Conservation (phyloP, 2,113 vertebrate species). For the Neofelis nebulosa region DNA sequence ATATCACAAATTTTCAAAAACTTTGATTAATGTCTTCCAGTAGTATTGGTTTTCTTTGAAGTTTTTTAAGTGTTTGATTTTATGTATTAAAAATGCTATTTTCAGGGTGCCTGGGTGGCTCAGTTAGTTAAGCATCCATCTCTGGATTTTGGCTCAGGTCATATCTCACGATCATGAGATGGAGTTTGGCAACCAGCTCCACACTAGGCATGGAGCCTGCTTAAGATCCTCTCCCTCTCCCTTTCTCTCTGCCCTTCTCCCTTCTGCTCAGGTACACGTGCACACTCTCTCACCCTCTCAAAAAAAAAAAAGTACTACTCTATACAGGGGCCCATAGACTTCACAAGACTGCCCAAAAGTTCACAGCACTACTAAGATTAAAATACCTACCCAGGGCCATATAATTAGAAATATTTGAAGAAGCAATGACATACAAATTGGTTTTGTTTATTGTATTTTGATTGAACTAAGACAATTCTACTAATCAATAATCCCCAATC, state of each 20-base stretch:
- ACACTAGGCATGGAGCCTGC: neutral
- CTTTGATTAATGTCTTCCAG: neutral
- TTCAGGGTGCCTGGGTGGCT: neutral
- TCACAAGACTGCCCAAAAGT: neutral
- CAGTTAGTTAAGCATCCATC: neutral
- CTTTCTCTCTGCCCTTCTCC: too few species aligned
- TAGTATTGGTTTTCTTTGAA: neutral
- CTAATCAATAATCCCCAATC: neutral
- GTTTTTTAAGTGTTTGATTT: slow-evolving; percentile 8
- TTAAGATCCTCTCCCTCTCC: neutral
- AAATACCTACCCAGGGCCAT: neutral
- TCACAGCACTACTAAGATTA: neutral
- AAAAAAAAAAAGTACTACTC: neutral
- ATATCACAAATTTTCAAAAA: neutral
- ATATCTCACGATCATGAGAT: neutral
- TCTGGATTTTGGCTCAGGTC: neutral
- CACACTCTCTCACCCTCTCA: neutral
- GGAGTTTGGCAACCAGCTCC: neutral
- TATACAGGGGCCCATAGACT: neutral
- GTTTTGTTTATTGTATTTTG: neutral
- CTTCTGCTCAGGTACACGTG: too few species aligned
- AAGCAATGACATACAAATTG: neutral
- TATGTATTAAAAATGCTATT: neutral
- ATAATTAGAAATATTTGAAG: slow-evolving; percentile 15
- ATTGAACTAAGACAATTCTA: slow-evolving; percentile 16